Conservation (phyloP, 2,113 vertebrate genomes). For the Syrrhaptes paradoxus region DNA sequence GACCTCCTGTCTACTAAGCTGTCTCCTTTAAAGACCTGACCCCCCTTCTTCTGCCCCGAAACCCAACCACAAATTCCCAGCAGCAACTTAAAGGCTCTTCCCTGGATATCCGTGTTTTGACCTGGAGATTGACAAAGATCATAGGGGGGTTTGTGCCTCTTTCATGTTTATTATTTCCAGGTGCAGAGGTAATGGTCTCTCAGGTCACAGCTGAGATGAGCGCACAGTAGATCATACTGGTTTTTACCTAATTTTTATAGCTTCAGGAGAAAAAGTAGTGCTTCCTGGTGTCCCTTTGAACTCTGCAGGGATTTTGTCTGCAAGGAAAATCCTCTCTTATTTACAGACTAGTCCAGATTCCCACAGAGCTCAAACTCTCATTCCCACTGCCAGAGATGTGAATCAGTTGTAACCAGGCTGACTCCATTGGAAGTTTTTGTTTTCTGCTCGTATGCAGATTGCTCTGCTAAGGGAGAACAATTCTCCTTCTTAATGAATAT, state of each 20-base stretch:
- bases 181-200: not conserved
- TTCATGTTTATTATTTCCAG: not conserved
- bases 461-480: not conserved
- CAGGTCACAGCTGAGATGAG: accelerated
- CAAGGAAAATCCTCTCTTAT: not conserved
- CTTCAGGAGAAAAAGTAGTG: not conserved
- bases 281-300: not conserved
- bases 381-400: not conserved
- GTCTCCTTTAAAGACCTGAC: not conserved
- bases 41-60: not conserved
- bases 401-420: not conserved
- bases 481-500: slow-evolving; percentile 47
- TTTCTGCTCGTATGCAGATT: not conserved
- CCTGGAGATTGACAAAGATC: not conserved
- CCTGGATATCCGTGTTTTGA: not conserved
- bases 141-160: not conserved
- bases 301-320: not conserved
- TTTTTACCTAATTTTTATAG: not conserved
- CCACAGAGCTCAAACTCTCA: not conserved
- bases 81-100: not conserved
- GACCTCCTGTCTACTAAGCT: not conserved
- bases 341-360: not conserved
- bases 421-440: not conserved
- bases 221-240: not conserved
- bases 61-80: not conserved